Conservation (phyloP, 2,113 vertebrate genomes). For the Grantiella picta region DNA sequence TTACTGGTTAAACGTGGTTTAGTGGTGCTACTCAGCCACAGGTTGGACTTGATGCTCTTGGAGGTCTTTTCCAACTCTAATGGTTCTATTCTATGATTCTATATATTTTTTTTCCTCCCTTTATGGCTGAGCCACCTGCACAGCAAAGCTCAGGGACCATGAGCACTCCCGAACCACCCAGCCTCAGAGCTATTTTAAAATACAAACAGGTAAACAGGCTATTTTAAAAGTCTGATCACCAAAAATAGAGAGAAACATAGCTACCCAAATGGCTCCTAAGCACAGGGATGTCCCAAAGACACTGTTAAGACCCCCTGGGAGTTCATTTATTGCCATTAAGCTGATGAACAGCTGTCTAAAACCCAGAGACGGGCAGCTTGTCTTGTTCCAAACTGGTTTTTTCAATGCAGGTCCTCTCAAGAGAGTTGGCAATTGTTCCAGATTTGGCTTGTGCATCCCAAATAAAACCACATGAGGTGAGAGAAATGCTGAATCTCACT, state of each 20-base stretch:
- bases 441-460: background rate
- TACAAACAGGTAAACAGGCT: background rate
- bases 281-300: background rate
- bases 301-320: background rate
- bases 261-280: background rate
- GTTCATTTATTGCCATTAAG: constrained; percentile 43
- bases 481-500: background rate
- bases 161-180: background rate
- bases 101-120: background rate
- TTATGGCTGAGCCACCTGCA: background rate
- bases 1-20: background rate
- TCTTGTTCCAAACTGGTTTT: background rate
- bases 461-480: background rate
- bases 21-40: background rate
- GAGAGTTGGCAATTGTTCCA: background rate
- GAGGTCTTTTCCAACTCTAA: background rate
- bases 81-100: background rate
- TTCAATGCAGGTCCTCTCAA: background rate
- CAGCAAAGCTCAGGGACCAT: accelerated
- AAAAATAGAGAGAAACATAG: background rate
- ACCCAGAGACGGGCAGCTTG: background rate
- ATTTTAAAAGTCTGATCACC: background rate
- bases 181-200: background rate
- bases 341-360: background rate
- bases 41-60: background rate